Evolutionary conservation across 2,797 vertebrate species (phyloP).

Genomic region (Danio aesculapii): DNA sequence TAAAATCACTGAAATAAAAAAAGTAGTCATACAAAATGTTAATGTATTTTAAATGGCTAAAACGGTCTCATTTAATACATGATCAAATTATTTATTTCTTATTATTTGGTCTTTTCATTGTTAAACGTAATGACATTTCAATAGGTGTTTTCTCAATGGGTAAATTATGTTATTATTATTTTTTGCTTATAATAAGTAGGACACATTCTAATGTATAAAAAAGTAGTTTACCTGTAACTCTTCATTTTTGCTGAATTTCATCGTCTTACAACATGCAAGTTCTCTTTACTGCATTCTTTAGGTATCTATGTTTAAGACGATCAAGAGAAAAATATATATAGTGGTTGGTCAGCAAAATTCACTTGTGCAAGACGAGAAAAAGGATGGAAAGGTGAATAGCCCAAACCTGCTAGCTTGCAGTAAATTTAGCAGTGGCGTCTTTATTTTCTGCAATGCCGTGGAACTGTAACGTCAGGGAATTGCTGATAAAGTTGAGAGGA

Average conservation of each 20-base stretch:
- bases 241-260: neutral
- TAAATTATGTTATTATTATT: too few relatives aligned
- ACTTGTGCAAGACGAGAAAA: conserved; percentile 28
- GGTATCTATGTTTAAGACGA: neutral
- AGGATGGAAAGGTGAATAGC: conserved; percentile 30
- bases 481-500: conserved; percentile 42
- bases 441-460: conserved; percentile 49
- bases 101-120: too few relatives aligned
- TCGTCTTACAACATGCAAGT: neutral
- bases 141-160: too few relatives aligned
- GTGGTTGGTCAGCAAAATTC: conserved; percentile 8
- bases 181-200: too few relatives aligned
- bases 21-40: too few relatives aligned
- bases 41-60: too few relatives aligned
- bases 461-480: conserved; percentile 15
- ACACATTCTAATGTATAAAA: neutral
- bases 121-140: too few relatives aligned
- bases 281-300: neutral
- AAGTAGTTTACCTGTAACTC: neutral
- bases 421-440: conserved; percentile 45
- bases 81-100: too few relatives aligned
- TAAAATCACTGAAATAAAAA: too few relatives aligned
- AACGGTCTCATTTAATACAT: too few relatives aligned
- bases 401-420: conserved; percentile 36
- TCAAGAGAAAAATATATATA: neutral